Percentiles rank a stretch among this genome's conserved stretches.
Conservation (phyloP, 2,113 vertebrate species). For the Danionella cerebrum region DNA sequence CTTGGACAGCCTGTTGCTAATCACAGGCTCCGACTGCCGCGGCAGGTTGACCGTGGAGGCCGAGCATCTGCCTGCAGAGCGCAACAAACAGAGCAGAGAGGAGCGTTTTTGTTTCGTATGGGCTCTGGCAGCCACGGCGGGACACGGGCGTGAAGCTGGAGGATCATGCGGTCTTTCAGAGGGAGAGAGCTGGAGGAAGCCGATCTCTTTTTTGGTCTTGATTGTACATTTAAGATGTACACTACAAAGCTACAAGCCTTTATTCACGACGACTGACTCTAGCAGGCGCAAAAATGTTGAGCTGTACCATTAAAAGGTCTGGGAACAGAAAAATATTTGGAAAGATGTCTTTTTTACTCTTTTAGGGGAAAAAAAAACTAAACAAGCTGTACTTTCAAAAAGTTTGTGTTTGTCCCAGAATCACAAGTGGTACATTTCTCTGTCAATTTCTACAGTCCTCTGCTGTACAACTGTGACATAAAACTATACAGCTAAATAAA, state of each 20-base stretch:
- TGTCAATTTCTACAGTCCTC: no score
- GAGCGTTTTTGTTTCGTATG: no score
- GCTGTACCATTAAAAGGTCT: not conserved
- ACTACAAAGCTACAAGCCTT: not conserved
- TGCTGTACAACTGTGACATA: no score
- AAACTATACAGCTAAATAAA: no score
- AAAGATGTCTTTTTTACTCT: no score
- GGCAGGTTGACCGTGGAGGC: constrained; percentile 97
- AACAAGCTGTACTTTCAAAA: no score
- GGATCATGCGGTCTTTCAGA: not conserved
- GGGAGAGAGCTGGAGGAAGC: not conserved
- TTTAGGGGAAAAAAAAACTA: no score
- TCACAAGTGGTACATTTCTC: no score
- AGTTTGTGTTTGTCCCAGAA: no score
- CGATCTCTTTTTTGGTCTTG: not conserved
- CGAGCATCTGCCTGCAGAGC: constrained; percentile 94
- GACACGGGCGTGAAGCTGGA: not conserved
- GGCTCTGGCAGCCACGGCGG: not conserved
- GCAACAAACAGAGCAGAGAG: constrained; percentile 60
- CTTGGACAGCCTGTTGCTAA: constrained; percentile 99
- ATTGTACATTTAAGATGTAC: constrained; percentile 7
- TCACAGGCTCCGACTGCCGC: constrained; percentile 96
- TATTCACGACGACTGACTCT: not conserved
- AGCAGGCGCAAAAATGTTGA: not conserved
- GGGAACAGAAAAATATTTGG: not conserved